A percentile compares a stretch with the other conserved stretches of the same genome.
Conservation (phyloP, 2,888 invertebrate genomes). For the Leptarthrus brevirostris region DNA sequence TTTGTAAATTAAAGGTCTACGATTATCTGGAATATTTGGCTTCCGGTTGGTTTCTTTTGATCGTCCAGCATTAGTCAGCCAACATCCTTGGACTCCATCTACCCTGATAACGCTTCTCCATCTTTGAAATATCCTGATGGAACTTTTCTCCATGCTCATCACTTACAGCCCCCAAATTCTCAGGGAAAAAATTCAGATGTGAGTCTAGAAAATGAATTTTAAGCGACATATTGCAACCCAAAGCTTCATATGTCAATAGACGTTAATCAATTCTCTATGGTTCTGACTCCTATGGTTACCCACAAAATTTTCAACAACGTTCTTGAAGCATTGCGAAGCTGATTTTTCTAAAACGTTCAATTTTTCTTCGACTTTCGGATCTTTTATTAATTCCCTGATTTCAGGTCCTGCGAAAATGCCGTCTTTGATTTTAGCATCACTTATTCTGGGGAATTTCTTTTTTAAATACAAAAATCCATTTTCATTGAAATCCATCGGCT, state of each 20-base stretch:
- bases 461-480: neutral
- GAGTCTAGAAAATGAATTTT: no score
- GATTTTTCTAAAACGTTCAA: conserved; percentile 48
- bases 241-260: conserved; percentile 48
- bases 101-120: conserved; percentile 61
- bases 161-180: conserved; percentile 61
- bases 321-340: conserved; percentile 47
- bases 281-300: conserved; percentile 53
- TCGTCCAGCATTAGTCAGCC: conserved; percentile 60
- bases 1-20: no score
- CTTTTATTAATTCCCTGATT: conserved; percentile 52
- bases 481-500: neutral
- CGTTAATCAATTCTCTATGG: conserved; percentile 50
- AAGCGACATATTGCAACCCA: no score
- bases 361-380: conserved; percentile 48
- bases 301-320: conserved; percentile 48
- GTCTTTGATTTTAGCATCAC: no score
- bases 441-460: no score
- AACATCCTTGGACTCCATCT: conserved; percentile 59
- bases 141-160: conserved; percentile 63
- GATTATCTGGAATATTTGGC: conserved; percentile 1
- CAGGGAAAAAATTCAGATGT: conserved; percentile 61
- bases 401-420: conserved; percentile 20
- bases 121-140: conserved; percentile 61
- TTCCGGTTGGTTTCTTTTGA: conserved; percentile 47